phyloP scores from a whole-genome alignment of 2,113 vertebrate species.

The Panthera uncia region DNA sequence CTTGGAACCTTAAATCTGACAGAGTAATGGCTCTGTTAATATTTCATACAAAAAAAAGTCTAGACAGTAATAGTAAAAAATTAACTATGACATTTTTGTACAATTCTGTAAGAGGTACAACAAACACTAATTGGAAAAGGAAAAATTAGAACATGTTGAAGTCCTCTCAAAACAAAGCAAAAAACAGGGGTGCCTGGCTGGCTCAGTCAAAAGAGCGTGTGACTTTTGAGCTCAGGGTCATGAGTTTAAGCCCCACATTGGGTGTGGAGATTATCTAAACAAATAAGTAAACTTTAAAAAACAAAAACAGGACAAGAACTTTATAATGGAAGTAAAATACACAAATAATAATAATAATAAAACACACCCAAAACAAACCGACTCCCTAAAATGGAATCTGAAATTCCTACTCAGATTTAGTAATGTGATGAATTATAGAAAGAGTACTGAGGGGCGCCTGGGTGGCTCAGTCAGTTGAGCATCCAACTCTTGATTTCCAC shows the following conservation, averaged over 20 bases:
- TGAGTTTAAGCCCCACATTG: background rate
- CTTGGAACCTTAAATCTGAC: background rate
- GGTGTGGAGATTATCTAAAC: background rate
- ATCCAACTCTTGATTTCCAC: too few species aligned
- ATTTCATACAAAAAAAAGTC: background rate
- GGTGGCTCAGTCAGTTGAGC: too few species aligned
- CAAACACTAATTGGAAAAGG: slow-evolving; percentile 32
- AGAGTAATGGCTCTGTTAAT: slow-evolving; percentile 25
- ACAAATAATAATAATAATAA: slow-evolving; percentile 26
- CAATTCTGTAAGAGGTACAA: background rate
- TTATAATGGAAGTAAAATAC: slow-evolving; percentile 26
- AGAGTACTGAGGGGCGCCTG: background rate
- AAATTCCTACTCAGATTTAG: slow-evolving; percentile 10
- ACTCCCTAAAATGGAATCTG: slow-evolving; percentile 8
- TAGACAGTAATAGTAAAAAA: slow-evolving; percentile 39
- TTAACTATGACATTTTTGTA: slow-evolving; percentile 36
- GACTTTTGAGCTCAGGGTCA: background rate
- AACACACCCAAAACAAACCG: background rate
- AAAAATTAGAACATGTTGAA: background rate
- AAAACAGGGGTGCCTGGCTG: background rate
- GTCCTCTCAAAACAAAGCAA: slow-evolving; percentile 25
- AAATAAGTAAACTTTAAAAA: background rate
- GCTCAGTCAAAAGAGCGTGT: background rate
- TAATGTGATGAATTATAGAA: slow-evolving; percentile 3
- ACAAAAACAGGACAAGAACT: background rate